phyloP scores from a whole-genome alignment of 2,888 invertebrate genomes.

The Venusia cambrica region DNA sequence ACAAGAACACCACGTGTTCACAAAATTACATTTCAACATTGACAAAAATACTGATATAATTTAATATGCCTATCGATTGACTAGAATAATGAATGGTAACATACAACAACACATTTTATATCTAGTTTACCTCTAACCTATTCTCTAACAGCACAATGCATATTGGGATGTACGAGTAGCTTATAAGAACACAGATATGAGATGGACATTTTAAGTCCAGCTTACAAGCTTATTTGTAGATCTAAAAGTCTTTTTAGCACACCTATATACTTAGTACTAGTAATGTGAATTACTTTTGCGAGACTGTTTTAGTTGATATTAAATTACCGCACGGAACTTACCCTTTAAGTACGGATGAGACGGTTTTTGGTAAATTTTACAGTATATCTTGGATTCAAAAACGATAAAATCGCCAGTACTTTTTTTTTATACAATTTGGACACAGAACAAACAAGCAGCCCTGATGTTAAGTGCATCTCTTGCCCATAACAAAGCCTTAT shows the following conservation, averaged over 20 bases:
- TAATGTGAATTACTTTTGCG: no score
- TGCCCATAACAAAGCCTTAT: no score
- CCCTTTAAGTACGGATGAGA: no score
- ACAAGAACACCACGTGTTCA: conserved; percentile 27
- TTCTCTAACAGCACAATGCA: conserved; percentile 25
- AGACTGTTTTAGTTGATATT: no score
- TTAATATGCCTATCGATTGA: conserved; percentile 20
- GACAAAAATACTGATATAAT: conserved; percentile 21
- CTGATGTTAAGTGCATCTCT: no score
- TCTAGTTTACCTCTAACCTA: conserved; percentile 15
- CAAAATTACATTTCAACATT: conserved; percentile 19
- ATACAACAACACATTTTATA: conserved; percentile 21
- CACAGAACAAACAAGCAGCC: no score
- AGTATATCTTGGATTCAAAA: no score
- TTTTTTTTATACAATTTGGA: no score
- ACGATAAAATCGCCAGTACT: no score
- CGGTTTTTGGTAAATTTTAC: no score
- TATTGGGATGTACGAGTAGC: conserved; percentile 27
- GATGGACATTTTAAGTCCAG: conserved; percentile 17
- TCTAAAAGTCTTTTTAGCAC: conserved; percentile 15
- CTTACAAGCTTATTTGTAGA: conserved; percentile 13
- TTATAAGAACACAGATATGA: conserved; percentile 27
- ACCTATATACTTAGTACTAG: no score
- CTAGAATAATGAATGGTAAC: conserved; percentile 28
- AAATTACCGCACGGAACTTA: no score